phyloP scores from a whole-genome alignment of 2,888 invertebrate genomes.

The Nycteola revayana region DNA sequence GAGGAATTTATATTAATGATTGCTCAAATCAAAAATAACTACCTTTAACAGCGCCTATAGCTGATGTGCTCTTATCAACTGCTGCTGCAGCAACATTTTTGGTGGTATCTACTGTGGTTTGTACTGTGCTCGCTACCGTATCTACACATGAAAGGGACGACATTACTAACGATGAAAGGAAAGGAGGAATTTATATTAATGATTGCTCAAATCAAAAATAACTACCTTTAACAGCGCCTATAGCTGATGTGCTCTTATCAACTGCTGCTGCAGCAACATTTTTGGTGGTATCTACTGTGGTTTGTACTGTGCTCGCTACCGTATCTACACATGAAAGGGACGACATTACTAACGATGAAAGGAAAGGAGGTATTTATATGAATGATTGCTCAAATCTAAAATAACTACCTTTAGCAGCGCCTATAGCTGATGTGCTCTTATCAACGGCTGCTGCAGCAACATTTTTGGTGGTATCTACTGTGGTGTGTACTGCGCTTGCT shows the following conservation, averaged over 20 bases:
- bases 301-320: conserved; percentile 21
- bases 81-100: conserved; percentile 44
- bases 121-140: conserved; percentile 32
- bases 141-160: too few species aligned
- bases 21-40: conserved; percentile 7
- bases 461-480: conserved; percentile 25
- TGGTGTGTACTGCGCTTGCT: conserved; percentile 16
- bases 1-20: too few species aligned
- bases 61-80: conserved; percentile 35
- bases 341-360: conserved; percentile 1
- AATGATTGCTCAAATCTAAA: neutral
- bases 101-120: conserved; percentile 41
- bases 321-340: conserved; percentile 14
- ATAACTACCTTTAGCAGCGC: conserved; percentile 36
- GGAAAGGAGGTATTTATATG: neutral
- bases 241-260: conserved; percentile 13
- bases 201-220: too few species aligned
- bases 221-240: conserved; percentile 26
- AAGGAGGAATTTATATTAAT: too few species aligned
- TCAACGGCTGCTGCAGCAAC: conserved; percentile 17
- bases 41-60: conserved; percentile 41
- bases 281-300: conserved; percentile 27
- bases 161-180: too few species aligned
- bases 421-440: conserved; percentile 15
- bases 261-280: conserved; percentile 20